Evolutionary conservation across 2,888 invertebrate species (phyloP), one percentile per base, ranked within the genome.

Genomic region (Amphipyra berbera): DNA sequence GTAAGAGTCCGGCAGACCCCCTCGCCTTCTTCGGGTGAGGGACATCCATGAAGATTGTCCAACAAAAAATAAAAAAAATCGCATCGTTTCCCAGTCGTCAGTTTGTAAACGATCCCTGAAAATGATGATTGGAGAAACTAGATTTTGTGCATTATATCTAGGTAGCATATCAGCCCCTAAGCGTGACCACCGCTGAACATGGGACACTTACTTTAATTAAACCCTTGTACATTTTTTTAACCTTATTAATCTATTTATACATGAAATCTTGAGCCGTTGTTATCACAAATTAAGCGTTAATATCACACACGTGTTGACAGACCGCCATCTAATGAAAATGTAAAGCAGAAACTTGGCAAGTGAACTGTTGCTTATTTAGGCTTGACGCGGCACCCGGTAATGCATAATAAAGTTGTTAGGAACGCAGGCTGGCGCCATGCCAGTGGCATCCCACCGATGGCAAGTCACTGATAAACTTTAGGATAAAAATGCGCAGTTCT

Each of bases 321-420:
- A 83, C 83, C 79, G 78, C 79, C 81, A 82, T 85, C 90, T 92
- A 90, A 92, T 92, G 90, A 93, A 93, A 92, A 92, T 91, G 90
- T 92, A 88, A 91, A 90, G 86, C 84, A 84, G 74, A 88, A 92
- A 93, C 89, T 94, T 93, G 93, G 93, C 93, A 90, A 90, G 86
- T 85, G 85, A 87, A 86, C 87, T 87, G 87, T 88, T 89, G 88
- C 90, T 91, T 93, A 92, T 92, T 93, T 91, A 91, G 89, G 72
- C 87, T 85, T 84, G 87, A 85, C 87, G 85, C 86, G 84, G 88
- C 87, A 82, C 84, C 77, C 83, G 84, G 89, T 90, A 90, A 93
- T 93, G 91, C 91, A 92, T 92, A 92, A 91, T 92, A 93, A 92
- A 92, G 90, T 89, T 90, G 90, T 90, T 91, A 89, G 87, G 81